Base-by-base conservation (phyloP, 2,888 invertebrate genomes). In the Thera britannica region DNA sequence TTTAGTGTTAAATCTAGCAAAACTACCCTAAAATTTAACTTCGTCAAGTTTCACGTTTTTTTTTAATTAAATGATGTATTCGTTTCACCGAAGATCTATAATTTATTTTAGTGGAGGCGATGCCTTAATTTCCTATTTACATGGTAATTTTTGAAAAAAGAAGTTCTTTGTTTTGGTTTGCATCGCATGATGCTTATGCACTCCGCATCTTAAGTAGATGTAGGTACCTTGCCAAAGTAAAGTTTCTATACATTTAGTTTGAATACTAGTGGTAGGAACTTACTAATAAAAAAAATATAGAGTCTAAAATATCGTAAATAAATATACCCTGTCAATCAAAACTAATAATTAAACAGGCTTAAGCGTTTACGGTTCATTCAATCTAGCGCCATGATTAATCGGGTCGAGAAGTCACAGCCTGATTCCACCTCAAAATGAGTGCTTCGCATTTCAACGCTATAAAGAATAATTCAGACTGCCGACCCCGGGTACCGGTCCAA, bases 401-500 rank as follows among this genome's bases (percentile, higher is more conserved):
- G 88, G 87, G 88, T 87, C 86, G 89, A 87, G 86, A 82, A 89
- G 89, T 89, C 89, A 85, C 86, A 87, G 85, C 88, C 87, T 88
- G 88, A 90, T 89, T 90, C 83, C 85, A 87, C 88, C 88, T 90
- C 91, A 86, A 56, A 46, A 89, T 88, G 89, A 89, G 85, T 87
- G 85, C 89, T 85, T 88, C 90, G 87, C 89, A 90, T 92, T 93
- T 92, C 89, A 85, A 87, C 86, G 88, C 84, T 88, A 88, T 90
- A 91, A 89, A 91, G 89, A 90, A 93, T 92, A 92, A 90, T 91
- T 89, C 90, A 87, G 86, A 85, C 85, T 77, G 73, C 81, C 85
- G 84, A 90, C 90, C 92, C 87, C 82, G 71, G 69, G 79, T 70
- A 81, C 66, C 78, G 87, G 78, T 81, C 87, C 86, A 90, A 87